phyloP scores from a whole-genome alignment of 2,888 invertebrate species.

The Hartigia nigra region DNA sequence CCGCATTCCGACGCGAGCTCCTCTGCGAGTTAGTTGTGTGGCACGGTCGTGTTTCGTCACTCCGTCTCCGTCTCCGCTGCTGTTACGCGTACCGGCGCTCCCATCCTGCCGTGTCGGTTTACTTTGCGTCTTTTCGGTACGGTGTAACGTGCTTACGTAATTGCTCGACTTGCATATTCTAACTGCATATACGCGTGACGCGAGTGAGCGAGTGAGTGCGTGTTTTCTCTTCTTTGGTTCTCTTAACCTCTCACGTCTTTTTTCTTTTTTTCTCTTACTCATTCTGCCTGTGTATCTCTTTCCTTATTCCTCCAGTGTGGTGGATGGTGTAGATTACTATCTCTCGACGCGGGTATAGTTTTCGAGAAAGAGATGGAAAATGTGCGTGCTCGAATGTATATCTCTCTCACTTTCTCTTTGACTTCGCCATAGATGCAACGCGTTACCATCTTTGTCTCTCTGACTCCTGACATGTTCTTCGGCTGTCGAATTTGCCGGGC shows the following conservation, averaged over 20 bases:
- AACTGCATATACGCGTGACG: conserved; percentile 31
- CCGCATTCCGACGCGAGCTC: neutral
- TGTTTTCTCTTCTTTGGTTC: conserved; percentile 11
- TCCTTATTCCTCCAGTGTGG: neutral
- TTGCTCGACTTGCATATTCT: conserved; percentile 33
- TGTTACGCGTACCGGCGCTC: too few relatives aligned
- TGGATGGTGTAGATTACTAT: neutral
- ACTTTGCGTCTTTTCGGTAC: conserved; percentile 10
- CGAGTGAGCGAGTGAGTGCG: conserved; percentile 32
- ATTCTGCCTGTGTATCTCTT: neutral
- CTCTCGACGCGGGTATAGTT: too few relatives aligned
- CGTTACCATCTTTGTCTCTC: neutral
- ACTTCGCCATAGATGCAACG: neutral
- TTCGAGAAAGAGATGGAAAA: too few relatives aligned
- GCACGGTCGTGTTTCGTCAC: neutral
- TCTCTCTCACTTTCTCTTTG: neutral
- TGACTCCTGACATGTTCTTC: conserved; percentile 54
- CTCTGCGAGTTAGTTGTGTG: neutral
- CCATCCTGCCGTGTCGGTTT: too few relatives aligned
- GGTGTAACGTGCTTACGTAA: conserved; percentile 49
- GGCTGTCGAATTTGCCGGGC: conserved; percentile 51
- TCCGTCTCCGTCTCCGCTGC: too few relatives aligned
- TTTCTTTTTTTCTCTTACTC: conserved; percentile 5
- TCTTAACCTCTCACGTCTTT: conserved; percentile 5
- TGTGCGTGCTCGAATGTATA: neutral